Evolutionary conservation across 1,140 invertebrate genomes (phyloP).

Genomic region (Octopus bimaculoides): DNA sequence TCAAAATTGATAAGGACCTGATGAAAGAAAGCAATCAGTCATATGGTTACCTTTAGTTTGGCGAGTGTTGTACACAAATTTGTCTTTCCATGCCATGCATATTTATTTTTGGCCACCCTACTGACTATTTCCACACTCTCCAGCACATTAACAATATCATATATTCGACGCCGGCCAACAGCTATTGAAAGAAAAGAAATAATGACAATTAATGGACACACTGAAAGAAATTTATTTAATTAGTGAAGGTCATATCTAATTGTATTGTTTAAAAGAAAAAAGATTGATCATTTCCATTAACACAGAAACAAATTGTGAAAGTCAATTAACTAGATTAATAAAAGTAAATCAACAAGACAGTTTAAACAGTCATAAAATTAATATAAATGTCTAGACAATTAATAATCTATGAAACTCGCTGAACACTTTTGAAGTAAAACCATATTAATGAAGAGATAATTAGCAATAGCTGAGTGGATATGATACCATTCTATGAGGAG

Average conservation of each 20-base stretch:
- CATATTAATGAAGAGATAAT: no score
- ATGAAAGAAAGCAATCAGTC: no score
- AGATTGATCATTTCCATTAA: not conserved
- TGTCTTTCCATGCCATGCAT: slow-evolving; percentile 59
- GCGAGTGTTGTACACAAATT: slow-evolving; percentile 52
- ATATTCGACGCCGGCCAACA: slow-evolving; percentile 69
- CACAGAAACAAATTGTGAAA: not conserved
- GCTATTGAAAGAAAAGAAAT: slow-evolving; percentile 31
- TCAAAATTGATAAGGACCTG: no score
- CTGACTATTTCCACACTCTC: slow-evolving; percentile 72
- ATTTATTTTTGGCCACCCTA: slow-evolving; percentile 58
- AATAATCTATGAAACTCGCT: no score
- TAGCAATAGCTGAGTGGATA: no score
- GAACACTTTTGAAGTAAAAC: no score
- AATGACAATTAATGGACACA: not conserved
- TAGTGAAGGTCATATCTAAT: not conserved
- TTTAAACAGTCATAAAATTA: no score
- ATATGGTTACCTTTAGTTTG: slow-evolving; percentile 53
- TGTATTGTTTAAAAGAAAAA: not conserved
- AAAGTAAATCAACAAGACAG: no score
- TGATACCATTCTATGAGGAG: no score
- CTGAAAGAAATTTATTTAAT: not conserved
- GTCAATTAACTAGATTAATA: not conserved
- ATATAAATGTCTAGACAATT: no score
- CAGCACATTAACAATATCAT: slow-evolving; percentile 76